Evolutionary conservation across 2,888 invertebrate species (phyloP).

Genomic region (Apodemia mormo): DNA sequence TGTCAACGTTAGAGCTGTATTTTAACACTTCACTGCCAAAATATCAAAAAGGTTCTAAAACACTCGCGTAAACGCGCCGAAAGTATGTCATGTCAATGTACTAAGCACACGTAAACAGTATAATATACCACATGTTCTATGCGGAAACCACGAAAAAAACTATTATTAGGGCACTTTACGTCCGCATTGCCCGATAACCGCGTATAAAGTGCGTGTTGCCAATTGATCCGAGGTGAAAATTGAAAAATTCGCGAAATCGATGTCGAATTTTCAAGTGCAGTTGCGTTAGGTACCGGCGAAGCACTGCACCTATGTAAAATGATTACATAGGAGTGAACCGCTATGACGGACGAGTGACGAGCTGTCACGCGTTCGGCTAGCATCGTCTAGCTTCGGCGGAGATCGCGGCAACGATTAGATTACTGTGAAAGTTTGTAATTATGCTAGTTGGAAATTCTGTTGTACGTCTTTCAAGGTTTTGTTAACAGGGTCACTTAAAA

Average conservation of each 20-base stretch:
- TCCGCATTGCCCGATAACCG: conserved; percentile 15
- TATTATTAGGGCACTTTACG: conserved; percentile 11
- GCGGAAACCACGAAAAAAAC: conserved; percentile 37
- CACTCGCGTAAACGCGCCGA: conserved; percentile 62
- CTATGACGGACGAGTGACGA: conserved; percentile 73
- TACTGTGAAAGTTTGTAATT: conserved; percentile 13
- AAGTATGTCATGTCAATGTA: conserved; percentile 82
- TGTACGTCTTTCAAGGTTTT: conserved; percentile 25
- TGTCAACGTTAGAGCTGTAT: background rate
- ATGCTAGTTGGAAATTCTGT: conserved; percentile 30
- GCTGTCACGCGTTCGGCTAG: conserved; percentile 68
- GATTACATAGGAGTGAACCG: conserved; percentile 69
- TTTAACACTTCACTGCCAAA: conserved; percentile 40
- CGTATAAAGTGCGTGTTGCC: conserved; percentile 14
- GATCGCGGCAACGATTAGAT: conserved; percentile 43
- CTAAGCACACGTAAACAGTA: conserved; percentile 69
- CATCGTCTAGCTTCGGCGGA: conserved; percentile 53
- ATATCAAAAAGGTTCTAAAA: conserved; percentile 28
- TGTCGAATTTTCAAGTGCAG: conserved; percentile 55
- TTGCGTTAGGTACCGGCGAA: conserved; percentile 59
- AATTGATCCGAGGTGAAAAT: conserved; percentile 9
- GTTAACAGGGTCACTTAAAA: conserved; percentile 9
- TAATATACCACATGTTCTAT: conserved; percentile 65
- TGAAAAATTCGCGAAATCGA: conserved; percentile 32
- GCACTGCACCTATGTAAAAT: conserved; percentile 45